A percentile compares a stretch with the other conserved stretches of the same genome.
Conservation (phyloP, 2,888 invertebrate genomes). For the Frankliniella intonsa region DNA sequence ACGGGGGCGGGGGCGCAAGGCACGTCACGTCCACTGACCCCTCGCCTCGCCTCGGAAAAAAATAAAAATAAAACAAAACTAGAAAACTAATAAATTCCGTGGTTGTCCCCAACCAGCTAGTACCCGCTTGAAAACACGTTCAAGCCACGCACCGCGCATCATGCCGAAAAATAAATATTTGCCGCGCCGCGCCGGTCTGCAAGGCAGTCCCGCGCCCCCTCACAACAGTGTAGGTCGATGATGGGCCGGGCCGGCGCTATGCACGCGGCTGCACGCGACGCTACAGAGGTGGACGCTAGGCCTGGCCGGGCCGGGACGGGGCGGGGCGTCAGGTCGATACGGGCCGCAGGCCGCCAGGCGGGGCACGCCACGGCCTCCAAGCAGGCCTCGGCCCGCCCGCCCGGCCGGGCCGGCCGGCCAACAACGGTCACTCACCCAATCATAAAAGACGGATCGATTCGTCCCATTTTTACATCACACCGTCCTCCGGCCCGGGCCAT, state of each 20-base stretch:
- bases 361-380: not conserved
- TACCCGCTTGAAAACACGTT: no score
- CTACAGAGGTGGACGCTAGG: not conserved
- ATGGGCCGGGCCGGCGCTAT: not conserved
- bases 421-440: constrained; percentile 15
- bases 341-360: not conserved
- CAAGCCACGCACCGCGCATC: no score
- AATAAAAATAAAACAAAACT: no score
- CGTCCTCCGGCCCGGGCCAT: no score
- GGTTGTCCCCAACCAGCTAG: no score
- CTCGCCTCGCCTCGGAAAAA: no score
- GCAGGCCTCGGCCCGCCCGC: not conserved
- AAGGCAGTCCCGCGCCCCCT: no score
- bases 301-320: not conserved
- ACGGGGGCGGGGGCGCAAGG: no score
- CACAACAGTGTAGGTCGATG: not conserved
- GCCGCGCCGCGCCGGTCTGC: no score
- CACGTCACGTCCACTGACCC: no score
- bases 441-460: not conserved
- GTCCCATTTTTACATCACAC: not conserved
- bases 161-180: no score
- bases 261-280: not conserved
- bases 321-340: not conserved
- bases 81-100: no score
- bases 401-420: not conserved